These are phyloP conservation scores for Presbytis comata DNA, from an alignment of 2,797 vertebrate species.

Conservation along the genomic window DNA sequence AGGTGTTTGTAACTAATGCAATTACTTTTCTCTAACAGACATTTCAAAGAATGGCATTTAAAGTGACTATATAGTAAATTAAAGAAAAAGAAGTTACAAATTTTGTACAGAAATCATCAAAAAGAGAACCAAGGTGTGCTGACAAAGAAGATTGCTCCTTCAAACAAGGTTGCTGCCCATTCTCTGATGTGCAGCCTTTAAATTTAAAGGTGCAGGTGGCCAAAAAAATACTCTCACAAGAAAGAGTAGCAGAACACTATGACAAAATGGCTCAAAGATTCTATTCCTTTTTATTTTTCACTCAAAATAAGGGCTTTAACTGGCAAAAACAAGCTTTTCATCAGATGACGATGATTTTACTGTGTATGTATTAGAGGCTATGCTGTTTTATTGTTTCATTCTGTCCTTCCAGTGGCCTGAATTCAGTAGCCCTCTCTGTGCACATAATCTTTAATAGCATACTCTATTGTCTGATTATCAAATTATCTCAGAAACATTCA, in stretches of 20 bases:
- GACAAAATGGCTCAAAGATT: background rate
- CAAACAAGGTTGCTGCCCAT: background rate
- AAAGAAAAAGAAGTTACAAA: conserved; percentile 38
- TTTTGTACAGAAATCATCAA: conserved; percentile 43
- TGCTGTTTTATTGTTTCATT: background rate
- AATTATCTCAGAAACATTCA: background rate
- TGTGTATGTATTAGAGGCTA: too few relatives aligned
- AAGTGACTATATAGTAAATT: conserved; percentile 50
- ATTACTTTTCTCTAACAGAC: conserved; percentile 62
- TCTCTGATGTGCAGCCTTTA: background rate
- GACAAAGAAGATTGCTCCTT: background rate
- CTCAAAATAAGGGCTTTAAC: conserved; percentile 28
- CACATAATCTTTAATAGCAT: background rate
- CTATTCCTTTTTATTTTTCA: background rate
- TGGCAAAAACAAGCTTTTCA: conserved; percentile 20
- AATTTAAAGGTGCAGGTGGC: background rate
- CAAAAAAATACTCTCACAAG: background rate
- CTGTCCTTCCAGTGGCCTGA: background rate
- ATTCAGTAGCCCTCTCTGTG: background rate
- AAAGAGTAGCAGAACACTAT: background rate
- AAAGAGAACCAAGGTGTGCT: conserved; percentile 17
- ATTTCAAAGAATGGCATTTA: conserved; percentile 64
- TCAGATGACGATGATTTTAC: background rate
- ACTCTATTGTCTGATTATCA: background rate
- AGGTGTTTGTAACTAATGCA: conserved; percentile 49